Base-by-base conservation (phyloP, 2,888 invertebrate genomes). In the Oithona nana region DNA sequence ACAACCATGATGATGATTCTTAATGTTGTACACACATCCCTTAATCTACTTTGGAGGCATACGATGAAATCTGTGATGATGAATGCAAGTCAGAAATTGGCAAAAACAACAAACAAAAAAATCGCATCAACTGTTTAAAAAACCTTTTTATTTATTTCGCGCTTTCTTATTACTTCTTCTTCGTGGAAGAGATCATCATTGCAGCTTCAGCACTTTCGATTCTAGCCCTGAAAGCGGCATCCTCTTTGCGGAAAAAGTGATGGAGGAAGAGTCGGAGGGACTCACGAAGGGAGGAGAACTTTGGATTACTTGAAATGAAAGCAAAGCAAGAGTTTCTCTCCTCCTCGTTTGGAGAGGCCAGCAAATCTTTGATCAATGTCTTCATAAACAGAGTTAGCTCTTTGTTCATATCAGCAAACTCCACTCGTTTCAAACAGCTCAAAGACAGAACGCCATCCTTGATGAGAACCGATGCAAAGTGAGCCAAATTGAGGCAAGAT, bases 321-420 rank as follows among this genome's bases (percentile, higher is more conserved):
- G 80, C 77, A 73, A 92, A 92, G 0, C 84, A 83, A 65, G 79
- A 78, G 71, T 71, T 55, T 76, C 79, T 1, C 1, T 77, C 72
- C 63, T 81, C 78, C 16, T 79, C 74, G 66, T 84, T 80, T 0
- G 80, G 76, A 57, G 81, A 78, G 67, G 88, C 75, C 49, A 93
- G 77, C 65, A 93, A 29, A 16, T 39, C 39, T 39, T 39, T 39
- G 39, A 39, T 39, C 3, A 87, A 80, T 69, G 84, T 84, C 0
- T 86, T 80, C 73, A 92, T 79, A 64, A 93, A 82, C 30, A 82
- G 77, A n/a, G 90, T 81, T 55, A 83, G 81, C 0, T 78, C 73
- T 71, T 86, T 87, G 71, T 88, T 84, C 66, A 93, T 74, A 68
- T 90, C 86, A 0, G 85, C 81, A 74, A 93, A 90, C 70, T 92